phyloP scores from a whole-genome alignment of 53 echinoderm and acorn worm species.

The Echinarachnius parma region DNA sequence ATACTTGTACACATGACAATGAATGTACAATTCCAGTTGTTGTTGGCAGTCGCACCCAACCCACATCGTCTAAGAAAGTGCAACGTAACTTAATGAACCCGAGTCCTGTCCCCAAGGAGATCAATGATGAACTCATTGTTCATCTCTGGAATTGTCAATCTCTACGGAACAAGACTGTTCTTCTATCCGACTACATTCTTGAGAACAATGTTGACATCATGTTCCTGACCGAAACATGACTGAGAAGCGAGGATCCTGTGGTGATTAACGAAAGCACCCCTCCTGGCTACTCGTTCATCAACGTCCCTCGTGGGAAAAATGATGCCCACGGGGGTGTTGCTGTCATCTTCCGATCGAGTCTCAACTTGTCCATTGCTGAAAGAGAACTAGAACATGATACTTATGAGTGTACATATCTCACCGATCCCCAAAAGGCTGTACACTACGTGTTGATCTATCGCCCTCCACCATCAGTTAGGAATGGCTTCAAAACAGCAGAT shows the following conservation, averaged over 20 bases:
- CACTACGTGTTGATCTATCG: slow-evolving; percentile 2
- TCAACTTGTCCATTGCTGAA: not conserved
- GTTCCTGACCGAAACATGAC: slow-evolving; percentile 51
- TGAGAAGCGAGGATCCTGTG: slow-evolving; percentile 21
- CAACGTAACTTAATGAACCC: too few relatives aligned
- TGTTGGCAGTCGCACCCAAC: too few relatives aligned
- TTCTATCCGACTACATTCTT: slow-evolving; percentile 27
- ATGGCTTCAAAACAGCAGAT: slow-evolving; percentile 8
- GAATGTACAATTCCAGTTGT: too few relatives aligned
- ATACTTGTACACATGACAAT: too few relatives aligned
- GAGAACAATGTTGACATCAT: slow-evolving; percentile 41
- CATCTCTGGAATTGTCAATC: slow-evolving; percentile 36
- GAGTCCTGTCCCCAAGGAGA: not conserved
- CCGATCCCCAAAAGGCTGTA: not conserved
- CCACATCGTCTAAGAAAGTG: too few relatives aligned
- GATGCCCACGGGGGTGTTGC: slow-evolving; percentile 2
- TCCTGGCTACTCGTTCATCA: slow-evolving; percentile 30
- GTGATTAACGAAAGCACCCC: slow-evolving; percentile 39
- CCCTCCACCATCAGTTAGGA: slow-evolving; percentile 1
- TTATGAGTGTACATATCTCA: not conserved
- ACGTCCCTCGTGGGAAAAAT: slow-evolving; percentile 5
- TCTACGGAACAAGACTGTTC: slow-evolving; percentile 31
- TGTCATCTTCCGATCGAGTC: not conserved
- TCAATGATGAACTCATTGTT: not conserved
- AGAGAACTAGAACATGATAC: not conserved